Conservation (phyloP, 2,888 invertebrate genomes). For the Zeuzera pyrina region DNA sequence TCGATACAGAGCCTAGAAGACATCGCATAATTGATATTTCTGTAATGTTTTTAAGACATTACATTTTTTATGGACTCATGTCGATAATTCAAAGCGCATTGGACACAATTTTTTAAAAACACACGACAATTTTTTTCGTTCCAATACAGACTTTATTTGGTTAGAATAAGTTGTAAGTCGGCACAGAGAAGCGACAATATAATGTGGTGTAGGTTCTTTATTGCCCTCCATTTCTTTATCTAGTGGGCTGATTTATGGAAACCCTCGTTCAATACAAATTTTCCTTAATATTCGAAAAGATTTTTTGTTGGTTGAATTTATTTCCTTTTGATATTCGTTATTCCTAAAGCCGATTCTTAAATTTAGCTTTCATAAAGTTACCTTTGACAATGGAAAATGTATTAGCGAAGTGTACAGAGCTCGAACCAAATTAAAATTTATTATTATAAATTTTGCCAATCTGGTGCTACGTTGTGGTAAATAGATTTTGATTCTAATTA, state of each 20-base stretch:
- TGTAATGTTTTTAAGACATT: too few relatives aligned
- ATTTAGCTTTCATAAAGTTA: too few relatives aligned
- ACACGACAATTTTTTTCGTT: neutral
- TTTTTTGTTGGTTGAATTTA: slow-evolving; percentile 6
- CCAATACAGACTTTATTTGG: neutral
- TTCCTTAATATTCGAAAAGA: slow-evolving; percentile 7
- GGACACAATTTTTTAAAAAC: neutral
- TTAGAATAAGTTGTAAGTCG: neutral
- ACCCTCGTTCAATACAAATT: slow-evolving; percentile 9
- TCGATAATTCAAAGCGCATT: neutral
- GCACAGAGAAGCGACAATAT: neutral
- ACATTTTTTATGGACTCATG: too few relatives aligned
- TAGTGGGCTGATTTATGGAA: slow-evolving; percentile 8
- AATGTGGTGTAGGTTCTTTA: neutral
- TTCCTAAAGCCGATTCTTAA: too few relatives aligned
- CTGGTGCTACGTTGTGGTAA: too few relatives aligned
- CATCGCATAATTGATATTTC: too few relatives aligned
- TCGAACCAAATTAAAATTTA: too few relatives aligned
- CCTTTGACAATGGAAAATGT: too few relatives aligned
- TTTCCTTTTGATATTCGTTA: slow-evolving; percentile 7
- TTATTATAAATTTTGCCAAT: too few relatives aligned
- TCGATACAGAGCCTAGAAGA: too few relatives aligned
- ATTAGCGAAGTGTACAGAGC: too few relatives aligned
- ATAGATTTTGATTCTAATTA: too few relatives aligned
- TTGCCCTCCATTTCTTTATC: slow-evolving; percentile 5